phyloP scores from a whole-genome alignment of 2,113 vertebrate species.

The Rousettus leschenaultii region DNA sequence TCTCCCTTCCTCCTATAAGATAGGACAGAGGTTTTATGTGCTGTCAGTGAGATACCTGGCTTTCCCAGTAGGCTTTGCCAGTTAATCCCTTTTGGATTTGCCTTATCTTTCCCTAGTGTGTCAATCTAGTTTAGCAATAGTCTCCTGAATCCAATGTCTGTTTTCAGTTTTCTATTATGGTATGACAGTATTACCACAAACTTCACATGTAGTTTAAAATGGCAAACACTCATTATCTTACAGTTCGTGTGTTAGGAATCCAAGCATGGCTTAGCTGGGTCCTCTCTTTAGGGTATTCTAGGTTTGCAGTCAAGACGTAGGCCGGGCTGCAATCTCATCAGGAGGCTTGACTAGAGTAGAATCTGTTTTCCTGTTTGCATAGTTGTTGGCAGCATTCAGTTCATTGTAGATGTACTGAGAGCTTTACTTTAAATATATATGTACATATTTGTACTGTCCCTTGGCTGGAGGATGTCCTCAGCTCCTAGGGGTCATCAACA shows the following conservation, averaged over 20 bases:
- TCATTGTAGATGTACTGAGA: not conserved
- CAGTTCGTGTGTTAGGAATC: not conserved
- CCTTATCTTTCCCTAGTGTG: not conserved
- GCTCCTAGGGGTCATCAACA: not conserved
- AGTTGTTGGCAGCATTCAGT: not conserved
- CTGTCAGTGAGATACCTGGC: not conserved
- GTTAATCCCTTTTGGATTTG: not conserved
- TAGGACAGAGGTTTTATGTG: not conserved
- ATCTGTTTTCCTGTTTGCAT: not conserved
- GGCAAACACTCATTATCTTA: not conserved
- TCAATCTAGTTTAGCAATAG: not conserved
- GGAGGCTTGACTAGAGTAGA: not conserved
- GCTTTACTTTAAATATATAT: not conserved
- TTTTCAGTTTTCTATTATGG: not conserved
- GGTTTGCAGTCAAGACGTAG: not conserved
- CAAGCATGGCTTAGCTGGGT: not conserved
- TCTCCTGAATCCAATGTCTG: not conserved
- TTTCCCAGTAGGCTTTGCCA: not conserved
- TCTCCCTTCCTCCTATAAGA: not conserved
- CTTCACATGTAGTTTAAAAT: not conserved
- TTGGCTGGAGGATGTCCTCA: not conserved
- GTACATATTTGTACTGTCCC: not conserved
- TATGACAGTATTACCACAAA: not conserved
- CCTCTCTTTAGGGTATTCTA: not conserved
- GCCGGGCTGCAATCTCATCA: not conserved